phyloP scores from a whole-genome alignment of 2,888 invertebrate species.

The Callyntrura sp. region DNA sequence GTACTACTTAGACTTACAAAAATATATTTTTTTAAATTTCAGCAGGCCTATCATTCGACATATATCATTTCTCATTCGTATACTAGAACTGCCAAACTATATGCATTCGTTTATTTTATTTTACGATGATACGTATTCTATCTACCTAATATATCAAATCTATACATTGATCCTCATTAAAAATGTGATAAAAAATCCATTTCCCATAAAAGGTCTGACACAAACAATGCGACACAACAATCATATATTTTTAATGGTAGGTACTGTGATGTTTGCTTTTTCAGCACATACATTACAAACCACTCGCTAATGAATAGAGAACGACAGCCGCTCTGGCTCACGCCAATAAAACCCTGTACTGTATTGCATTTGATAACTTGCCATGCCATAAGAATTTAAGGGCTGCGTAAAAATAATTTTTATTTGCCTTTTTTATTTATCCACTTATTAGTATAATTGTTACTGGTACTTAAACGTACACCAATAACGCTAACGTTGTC shows the following conservation, averaged over 20 bases:
- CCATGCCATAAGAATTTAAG: neutral
- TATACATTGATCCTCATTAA: conserved; percentile 66
- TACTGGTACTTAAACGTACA: neutral
- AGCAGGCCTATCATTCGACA: conserved; percentile 7
- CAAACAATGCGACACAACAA: conserved; percentile 72
- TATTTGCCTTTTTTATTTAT: conserved; percentile 1
- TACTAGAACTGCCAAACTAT: neutral
- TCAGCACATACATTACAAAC: conserved; percentile 54
- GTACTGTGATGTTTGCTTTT: conserved; percentile 32
- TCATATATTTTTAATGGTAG: conserved; percentile 46
- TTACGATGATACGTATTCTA: conserved; percentile 33
- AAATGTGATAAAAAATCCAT: conserved; percentile 73
- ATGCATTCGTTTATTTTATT: conserved; percentile 26
- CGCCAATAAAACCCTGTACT: neutral
- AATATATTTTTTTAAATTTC: conserved; percentile 38
- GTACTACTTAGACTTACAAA: conserved; percentile 14
- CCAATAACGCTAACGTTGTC: neutral
- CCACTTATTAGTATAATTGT: conserved; percentile 34
- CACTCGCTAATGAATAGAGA: conserved; percentile 67
- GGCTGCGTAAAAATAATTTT: conserved; percentile 13
- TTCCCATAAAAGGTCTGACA: conserved; percentile 67
- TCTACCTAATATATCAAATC: conserved; percentile 53
- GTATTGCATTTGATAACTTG: neutral
- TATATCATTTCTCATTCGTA: neutral
- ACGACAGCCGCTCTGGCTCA: conserved; percentile 9